Conservation (phyloP, 2,113 vertebrate species). For the Nibea coibor region DNA sequence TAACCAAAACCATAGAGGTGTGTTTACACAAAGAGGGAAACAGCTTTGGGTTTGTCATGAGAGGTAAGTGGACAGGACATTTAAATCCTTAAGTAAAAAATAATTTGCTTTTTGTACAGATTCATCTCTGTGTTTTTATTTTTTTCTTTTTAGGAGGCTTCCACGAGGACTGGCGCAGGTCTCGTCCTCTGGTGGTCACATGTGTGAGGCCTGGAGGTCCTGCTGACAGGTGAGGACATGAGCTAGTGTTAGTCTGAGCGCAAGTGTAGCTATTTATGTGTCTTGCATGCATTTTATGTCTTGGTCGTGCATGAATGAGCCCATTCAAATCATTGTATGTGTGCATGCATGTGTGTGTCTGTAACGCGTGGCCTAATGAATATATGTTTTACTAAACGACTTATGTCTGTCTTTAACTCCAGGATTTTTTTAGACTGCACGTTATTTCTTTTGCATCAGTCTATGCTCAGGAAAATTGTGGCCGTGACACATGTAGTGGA, state of each 20-base stretch:
- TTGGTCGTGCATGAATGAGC: constrained; percentile 21
- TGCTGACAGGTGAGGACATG: constrained; percentile 91
- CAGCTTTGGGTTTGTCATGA: constrained; percentile 97
- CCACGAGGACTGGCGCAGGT: constrained; percentile 96
- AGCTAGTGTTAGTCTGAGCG: constrained; percentile 11
- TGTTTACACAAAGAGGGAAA: constrained; percentile 95
- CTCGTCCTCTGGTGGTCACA: constrained; percentile 92
- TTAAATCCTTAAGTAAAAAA: not conserved
- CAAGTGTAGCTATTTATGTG: constrained; percentile 20
- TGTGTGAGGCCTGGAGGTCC: constrained; percentile 93
- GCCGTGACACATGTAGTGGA: constrained; percentile 46
- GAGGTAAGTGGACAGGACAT: constrained; percentile 83
- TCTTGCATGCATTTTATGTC: constrained; percentile 15
- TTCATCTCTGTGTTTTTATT: not conserved
- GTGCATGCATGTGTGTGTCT: constrained; percentile 28
- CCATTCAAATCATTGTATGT: constrained; percentile 13
- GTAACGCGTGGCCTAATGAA: not conserved
- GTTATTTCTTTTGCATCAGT: constrained; percentile 18
- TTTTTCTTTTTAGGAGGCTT: constrained; percentile 88
- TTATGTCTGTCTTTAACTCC: not conserved
- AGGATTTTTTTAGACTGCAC: not conserved
- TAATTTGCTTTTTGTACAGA: not conserved
- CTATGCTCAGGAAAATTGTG: constrained; percentile 35
- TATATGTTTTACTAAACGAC: constrained; percentile 31
- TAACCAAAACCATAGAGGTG: constrained; percentile 95